These are phyloP conservation scores for Rhegmatorhina hoffmannsi DNA, from an alignment of 2,113 vertebrate species.

Conservation along the genomic window DNA sequence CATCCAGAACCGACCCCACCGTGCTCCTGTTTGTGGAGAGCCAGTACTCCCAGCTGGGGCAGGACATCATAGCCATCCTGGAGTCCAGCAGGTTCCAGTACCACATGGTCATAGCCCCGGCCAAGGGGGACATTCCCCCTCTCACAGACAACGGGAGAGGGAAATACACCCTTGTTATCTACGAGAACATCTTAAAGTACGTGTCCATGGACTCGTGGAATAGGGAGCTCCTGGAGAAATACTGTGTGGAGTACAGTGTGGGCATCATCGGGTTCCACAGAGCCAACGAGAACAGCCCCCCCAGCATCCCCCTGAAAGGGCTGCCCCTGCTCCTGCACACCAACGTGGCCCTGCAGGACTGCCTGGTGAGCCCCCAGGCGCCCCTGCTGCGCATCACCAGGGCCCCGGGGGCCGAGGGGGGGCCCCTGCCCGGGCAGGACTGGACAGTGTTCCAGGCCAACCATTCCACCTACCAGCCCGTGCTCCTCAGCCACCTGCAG, in stretches of 20 bases:
- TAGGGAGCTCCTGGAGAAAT: slow-evolving; percentile 93
- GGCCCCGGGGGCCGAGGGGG: slow-evolving; percentile 82
- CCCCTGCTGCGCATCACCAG: slow-evolving; percentile 90
- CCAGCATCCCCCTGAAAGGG: slow-evolving; percentile 83
- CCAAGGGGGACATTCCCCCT: slow-evolving; percentile 93
- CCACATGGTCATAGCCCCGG: slow-evolving; percentile 92
- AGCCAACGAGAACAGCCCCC: slow-evolving; percentile 91
- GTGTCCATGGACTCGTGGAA: slow-evolving; percentile 93
- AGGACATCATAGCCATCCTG: slow-evolving; percentile 92
- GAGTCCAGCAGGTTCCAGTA: slow-evolving; percentile 94
- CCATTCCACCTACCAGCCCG: slow-evolving; percentile 93
- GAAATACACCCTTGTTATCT: slow-evolving; percentile 89
- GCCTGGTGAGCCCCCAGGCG: slow-evolving; percentile 86
- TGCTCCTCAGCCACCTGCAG: slow-evolving; percentile 84
- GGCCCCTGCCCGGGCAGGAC: slow-evolving; percentile 89
- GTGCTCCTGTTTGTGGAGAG: slow-evolving; percentile 95
- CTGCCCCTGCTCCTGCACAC: slow-evolving; percentile 87
- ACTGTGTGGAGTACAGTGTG: slow-evolving; percentile 94
- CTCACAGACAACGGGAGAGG: slow-evolving; percentile 90
- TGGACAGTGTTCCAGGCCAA: slow-evolving; percentile 95
- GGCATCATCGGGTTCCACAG: slow-evolving; percentile 96
- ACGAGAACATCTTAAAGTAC: slow-evolving; percentile 95
- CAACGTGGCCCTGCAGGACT: slow-evolving; percentile 89
- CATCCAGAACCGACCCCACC: slow-evolving; percentile 84
- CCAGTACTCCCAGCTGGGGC: slow-evolving; percentile 96